A percentile compares a stretch with the other conserved stretches of the same genome.
Evolutionary conservation across 1,140 invertebrate genomes (phyloP).

Genomic region (Plutomurus gul): DNA sequence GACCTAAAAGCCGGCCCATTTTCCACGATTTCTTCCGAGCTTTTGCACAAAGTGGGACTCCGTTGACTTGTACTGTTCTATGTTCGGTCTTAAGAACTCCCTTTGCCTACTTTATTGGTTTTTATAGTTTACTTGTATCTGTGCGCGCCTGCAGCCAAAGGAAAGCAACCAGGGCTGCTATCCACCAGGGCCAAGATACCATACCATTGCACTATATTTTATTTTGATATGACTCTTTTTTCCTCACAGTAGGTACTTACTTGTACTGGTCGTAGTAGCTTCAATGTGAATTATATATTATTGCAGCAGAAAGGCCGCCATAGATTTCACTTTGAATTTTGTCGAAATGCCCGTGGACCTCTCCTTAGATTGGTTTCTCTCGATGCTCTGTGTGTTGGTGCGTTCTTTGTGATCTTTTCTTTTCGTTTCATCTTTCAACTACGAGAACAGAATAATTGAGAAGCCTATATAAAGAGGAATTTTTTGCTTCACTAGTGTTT

Average conservation of each 20-base stretch:
- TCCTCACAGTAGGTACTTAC: neutral
- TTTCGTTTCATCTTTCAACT: too few species aligned
- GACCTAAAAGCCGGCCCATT: slow-evolving; percentile 7
- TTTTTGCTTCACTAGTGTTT: too few species aligned
- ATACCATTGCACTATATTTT: neutral
- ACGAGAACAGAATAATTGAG: too few species aligned
- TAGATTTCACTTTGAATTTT: neutral
- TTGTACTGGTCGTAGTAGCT: too few species aligned
- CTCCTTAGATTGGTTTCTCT: neutral
- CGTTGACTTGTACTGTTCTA: neutral
- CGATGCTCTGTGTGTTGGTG: neutral
- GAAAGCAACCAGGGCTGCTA: neutral
- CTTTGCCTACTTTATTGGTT: neutral
- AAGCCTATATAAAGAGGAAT: too few species aligned
- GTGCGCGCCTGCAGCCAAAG: neutral
- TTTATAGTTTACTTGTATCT: slow-evolving; percentile 1
- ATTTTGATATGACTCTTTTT: neutral
- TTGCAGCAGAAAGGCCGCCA: neutral
- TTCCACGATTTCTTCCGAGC: slow-evolving; percentile 26
- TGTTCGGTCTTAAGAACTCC: neutral
- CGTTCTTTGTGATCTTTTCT: neutral
- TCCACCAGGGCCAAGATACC: slow-evolving; percentile 1
- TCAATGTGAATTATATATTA: slow-evolving; percentile 3
- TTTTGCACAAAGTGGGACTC: slow-evolving; percentile 29
- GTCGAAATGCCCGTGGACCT: neutral